phyloP scores from a whole-genome alignment of 2,888 invertebrate genomes.

The Rhamnusium bicolor region DNA sequence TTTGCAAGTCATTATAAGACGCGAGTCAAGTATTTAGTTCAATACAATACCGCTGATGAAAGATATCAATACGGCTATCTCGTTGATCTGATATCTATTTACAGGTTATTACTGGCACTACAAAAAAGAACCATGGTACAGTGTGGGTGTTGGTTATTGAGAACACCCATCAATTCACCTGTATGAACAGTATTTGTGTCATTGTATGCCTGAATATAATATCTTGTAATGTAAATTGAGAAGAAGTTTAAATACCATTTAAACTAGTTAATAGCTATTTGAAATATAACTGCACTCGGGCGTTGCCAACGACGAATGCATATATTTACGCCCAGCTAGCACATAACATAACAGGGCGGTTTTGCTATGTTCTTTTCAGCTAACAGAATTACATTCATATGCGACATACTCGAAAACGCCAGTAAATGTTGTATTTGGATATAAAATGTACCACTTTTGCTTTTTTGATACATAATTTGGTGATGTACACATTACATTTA shows the following conservation, averaged over 20 bases:
- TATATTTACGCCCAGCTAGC: too few species aligned
- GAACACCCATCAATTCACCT: constrained; percentile 21
- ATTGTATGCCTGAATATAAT: neutral
- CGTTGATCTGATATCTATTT: constrained; percentile 63
- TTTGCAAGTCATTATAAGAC: constrained; percentile 55
- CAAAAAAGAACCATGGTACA: constrained; percentile 39
- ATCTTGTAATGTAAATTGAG: neutral
- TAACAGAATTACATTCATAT: too few species aligned
- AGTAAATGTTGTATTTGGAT: too few species aligned
- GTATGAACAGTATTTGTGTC: neutral
- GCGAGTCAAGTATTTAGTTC: constrained; percentile 43
- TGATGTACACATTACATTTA: too few species aligned
- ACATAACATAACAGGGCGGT: too few species aligned
- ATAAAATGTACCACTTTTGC: too few species aligned
- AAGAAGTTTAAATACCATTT: neutral
- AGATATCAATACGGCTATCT: constrained; percentile 62
- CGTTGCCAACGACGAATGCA: too few species aligned
- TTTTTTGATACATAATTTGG: too few species aligned
- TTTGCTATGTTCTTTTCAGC: too few species aligned
- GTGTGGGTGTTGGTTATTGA: constrained; percentile 46
- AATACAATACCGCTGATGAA: constrained; percentile 63
- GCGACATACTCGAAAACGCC: too few species aligned
- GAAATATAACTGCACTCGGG: neutral
- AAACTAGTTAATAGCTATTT: neutral
- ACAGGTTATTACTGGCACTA: constrained; percentile 59